phyloP scores from a whole-genome alignment of 1,140 invertebrate genomes.

The Babylonia areolata region DNA sequence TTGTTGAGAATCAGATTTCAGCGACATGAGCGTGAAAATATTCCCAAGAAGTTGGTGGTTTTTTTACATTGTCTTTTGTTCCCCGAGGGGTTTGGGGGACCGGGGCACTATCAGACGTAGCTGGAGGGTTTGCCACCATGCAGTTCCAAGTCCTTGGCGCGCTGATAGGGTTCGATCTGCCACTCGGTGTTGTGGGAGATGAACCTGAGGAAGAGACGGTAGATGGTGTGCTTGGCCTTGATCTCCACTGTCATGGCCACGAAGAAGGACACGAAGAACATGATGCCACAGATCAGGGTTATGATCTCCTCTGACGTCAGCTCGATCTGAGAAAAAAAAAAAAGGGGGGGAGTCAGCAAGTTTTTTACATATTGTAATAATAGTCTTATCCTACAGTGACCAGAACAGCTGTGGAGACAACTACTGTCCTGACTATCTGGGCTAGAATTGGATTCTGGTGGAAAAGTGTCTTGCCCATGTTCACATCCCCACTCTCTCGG shows the following conservation, averaged over 20 bases:
- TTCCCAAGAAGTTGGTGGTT: too few relatives aligned
- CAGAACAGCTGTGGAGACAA: too few relatives aligned
- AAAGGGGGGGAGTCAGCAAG: too few relatives aligned
- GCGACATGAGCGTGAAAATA: too few relatives aligned
- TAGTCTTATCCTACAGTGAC: too few relatives aligned
- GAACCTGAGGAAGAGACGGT: conserved; percentile 77
- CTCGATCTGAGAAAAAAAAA: conserved; percentile 62
- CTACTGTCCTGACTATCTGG: too few relatives aligned
- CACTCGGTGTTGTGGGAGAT: conserved; percentile 78
- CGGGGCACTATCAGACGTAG: neutral
- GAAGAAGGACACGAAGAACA: conserved; percentile 80
- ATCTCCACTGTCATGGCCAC: conserved; percentile 80
- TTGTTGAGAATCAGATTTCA: too few relatives aligned
- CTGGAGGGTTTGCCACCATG: neutral
- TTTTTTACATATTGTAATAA: neutral
- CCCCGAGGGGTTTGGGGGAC: too few relatives aligned
- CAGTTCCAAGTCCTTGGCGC: conserved; percentile 58
- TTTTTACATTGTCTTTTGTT: too few relatives aligned
- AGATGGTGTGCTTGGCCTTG: conserved; percentile 78
- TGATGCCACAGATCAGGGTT: conserved; percentile 78
- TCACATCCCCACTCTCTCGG: too few relatives aligned
- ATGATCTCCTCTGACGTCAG: conserved; percentile 78
- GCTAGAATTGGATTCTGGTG: too few relatives aligned
- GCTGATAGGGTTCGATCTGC: conserved; percentile 78
- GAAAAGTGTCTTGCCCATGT: too few relatives aligned